Evolutionary conservation across 92 coral and sea anemone species (phyloP).

Genomic region (Palythoa grandiflora): DNA sequence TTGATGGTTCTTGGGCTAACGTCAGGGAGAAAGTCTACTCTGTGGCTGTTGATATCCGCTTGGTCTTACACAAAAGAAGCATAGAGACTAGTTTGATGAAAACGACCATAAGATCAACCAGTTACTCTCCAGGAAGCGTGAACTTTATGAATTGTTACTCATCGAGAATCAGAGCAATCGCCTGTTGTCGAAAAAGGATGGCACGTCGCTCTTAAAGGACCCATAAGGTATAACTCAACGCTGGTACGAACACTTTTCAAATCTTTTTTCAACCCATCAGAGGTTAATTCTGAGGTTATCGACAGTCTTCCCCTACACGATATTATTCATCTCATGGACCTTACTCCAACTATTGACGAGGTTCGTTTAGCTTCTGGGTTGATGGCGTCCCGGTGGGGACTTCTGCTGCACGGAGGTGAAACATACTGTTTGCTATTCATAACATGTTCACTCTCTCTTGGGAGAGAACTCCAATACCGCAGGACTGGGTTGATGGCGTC

Average conservation of each 20-base stretch:
- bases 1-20: conserved; percentile 33
- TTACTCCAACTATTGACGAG: conserved; percentile 22
- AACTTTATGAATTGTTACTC: not conserved
- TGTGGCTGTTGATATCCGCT: conserved; percentile 15
- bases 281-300: conserved; percentile 11
- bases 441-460: conserved; percentile 13
- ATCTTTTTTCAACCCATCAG: conserved; percentile 39
- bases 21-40: conserved; percentile 24
- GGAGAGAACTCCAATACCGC: conserved; percentile 9
- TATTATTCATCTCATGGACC: conserved; percentile 38
- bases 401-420: not conserved
- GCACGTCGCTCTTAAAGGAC: too few species aligned
- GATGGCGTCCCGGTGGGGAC: not conserved
- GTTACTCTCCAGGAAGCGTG: conserved; percentile 1
- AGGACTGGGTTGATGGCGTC: conserved; percentile 19
- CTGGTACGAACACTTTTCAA: conserved; percentile 38
- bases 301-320: conserved; percentile 35
- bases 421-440: conserved; percentile 8
- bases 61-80: not conserved
- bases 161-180: conserved; percentile 9
- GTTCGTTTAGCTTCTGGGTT: conserved; percentile 7
- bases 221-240: conserved; percentile 17
- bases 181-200: not conserved
- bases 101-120: conserved; percentile 10
- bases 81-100: conserved; percentile 46